Evolutionary conservation across 2,888 invertebrate species (phyloP).

Genomic region (Argynnis bischoffii): DNA sequence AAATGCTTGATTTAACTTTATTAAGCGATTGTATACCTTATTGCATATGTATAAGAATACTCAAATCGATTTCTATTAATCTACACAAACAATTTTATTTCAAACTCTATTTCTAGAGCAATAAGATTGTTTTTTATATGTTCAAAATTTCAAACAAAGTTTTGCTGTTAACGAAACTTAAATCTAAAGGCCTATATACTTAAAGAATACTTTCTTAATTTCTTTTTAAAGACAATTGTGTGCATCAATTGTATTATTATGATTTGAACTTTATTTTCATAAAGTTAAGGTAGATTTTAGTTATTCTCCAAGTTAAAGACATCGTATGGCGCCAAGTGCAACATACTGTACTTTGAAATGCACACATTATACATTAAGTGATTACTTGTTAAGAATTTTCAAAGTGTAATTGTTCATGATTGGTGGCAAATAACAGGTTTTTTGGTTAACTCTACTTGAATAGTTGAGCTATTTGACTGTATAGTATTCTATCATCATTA

Average conservation of each 20-base stretch:
- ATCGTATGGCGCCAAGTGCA: constrained; percentile 38
- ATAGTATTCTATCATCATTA: too few relatives aligned
- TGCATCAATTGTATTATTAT: background rate
- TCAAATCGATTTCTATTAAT: background rate
- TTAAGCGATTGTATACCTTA: constrained; percentile 22
- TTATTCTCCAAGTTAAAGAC: constrained; percentile 21
- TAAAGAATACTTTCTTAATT: background rate
- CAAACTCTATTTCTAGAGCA: background rate
- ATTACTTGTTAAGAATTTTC: constrained; percentile 18
- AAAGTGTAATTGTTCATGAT: constrained; percentile 8
- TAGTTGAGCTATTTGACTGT: too few relatives aligned
- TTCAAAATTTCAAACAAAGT: background rate
- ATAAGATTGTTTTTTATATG: background rate
- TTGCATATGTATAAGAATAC: too few relatives aligned
- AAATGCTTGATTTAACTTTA: background rate
- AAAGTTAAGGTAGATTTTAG: background rate
- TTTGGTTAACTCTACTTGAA: background rate
- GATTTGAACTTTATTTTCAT: background rate
- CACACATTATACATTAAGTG: constrained; percentile 9
- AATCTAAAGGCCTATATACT: too few relatives aligned
- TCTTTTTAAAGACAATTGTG: background rate
- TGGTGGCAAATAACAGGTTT: constrained; percentile 1
- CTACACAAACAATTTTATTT: background rate
- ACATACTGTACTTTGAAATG: constrained; percentile 29
- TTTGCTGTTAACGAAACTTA: too few relatives aligned